A percentile compares a stretch with the other conserved stretches of the same genome.
phyloP scores from a whole-genome alignment of 1,140 invertebrate species.

The Paralvinella palmiformis region DNA sequence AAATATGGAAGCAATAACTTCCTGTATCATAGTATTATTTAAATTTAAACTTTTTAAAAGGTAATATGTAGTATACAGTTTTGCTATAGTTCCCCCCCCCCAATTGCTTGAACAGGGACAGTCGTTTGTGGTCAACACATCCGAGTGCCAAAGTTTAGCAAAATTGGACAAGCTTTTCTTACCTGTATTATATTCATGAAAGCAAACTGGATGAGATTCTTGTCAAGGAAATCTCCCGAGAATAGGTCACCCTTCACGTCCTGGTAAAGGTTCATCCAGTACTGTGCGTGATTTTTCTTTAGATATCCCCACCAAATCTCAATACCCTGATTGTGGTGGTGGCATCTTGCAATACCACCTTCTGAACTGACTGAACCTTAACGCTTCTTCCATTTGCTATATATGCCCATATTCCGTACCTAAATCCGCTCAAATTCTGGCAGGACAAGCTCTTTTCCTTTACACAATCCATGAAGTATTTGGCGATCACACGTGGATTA shows the following conservation, averaged over 20 bases:
- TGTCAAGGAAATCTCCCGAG: neutral
- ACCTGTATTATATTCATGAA: neutral
- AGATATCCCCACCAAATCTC: neutral
- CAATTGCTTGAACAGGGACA: too few relatives aligned
- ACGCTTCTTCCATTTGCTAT: neutral
- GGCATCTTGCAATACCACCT: neutral
- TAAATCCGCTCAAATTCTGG: conserved; percentile 22
- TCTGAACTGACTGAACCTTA: neutral
- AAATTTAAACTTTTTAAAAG: too few relatives aligned
- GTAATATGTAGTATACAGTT: too few relatives aligned
- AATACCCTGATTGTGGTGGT: neutral
- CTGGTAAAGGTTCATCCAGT: neutral
- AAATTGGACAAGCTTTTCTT: too few relatives aligned
- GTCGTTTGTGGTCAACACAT: too few relatives aligned
- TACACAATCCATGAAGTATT: conserved; percentile 30
- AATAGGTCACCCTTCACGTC: neutral
- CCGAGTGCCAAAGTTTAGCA: too few relatives aligned
- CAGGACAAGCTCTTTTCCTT: conserved; percentile 15
- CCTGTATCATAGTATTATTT: too few relatives aligned
- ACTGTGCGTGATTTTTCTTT: neutral
- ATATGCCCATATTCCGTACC: conserved; percentile 21
- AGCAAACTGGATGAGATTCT: neutral
- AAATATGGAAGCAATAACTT: too few relatives aligned
- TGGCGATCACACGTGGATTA: conserved; percentile 27
- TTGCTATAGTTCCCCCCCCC: too few relatives aligned